These are phyloP conservation scores for Melipona beecheii DNA, from an alignment of 2,888 invertebrate species.

Conservation along the genomic window DNA sequence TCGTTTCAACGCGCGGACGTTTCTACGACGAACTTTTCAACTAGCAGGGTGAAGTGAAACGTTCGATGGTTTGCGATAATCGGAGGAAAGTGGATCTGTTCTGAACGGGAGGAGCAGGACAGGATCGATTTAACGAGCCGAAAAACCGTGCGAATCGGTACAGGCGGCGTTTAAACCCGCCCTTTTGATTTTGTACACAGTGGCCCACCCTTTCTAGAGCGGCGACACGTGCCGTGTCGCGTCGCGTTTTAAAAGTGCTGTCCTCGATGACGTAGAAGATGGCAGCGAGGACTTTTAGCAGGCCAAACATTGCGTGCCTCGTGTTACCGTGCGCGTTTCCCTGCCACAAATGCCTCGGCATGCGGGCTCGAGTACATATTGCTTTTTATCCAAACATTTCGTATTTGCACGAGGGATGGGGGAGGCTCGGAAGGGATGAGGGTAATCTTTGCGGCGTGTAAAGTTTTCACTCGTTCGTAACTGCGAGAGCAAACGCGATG, in stretches of 20 bases:
- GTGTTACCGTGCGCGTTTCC: slow-evolving; percentile 68
- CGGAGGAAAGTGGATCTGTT: background rate
- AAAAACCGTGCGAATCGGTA: slow-evolving; percentile 70
- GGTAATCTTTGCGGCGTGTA: slow-evolving; percentile 30
- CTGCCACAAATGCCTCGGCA: slow-evolving; percentile 45
- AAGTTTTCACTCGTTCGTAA: slow-evolving; percentile 15
- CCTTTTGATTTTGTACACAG: slow-evolving; percentile 69
- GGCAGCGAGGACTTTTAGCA: slow-evolving; percentile 77
- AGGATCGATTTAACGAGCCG: slow-evolving; percentile 54
- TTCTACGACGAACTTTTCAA: too few species aligned
- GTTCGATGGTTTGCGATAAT: background rate
- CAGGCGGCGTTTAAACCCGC: slow-evolving; percentile 72
- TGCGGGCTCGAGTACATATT: slow-evolving; percentile 70
- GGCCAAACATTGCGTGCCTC: slow-evolving; percentile 79
- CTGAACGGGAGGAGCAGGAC: background rate
- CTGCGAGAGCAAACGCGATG: slow-evolving; percentile 16
- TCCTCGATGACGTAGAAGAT: slow-evolving; percentile 57
- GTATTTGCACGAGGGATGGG: slow-evolving; percentile 55
- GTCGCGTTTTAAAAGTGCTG: slow-evolving; percentile 65
- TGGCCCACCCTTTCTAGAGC: slow-evolving; percentile 62
- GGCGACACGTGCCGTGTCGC: slow-evolving; percentile 56
- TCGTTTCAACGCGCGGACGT: too few species aligned
- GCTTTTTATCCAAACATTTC: slow-evolving; percentile 69
- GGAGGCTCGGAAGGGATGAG: slow-evolving; percentile 48
- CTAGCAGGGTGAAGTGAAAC: background rate